These are phyloP conservation scores for Telmatochromis sp. DNA, from an alignment of 2,113 vertebrate genomes.

Conservation along the genomic window DNA sequence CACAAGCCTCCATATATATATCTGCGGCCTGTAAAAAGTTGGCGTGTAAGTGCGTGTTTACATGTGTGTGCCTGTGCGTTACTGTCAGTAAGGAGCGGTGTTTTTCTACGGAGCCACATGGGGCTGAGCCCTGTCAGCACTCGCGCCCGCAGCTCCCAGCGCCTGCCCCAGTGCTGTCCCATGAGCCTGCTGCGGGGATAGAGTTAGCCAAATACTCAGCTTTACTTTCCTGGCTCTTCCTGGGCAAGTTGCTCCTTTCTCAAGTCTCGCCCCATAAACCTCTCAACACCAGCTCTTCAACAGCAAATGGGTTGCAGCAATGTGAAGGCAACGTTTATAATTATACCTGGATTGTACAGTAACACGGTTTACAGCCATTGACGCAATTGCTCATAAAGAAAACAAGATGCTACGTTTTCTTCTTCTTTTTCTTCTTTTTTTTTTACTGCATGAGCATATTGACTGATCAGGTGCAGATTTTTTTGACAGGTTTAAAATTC, in stretches of 20 bases:
- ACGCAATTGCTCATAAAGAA: conserved; percentile 49
- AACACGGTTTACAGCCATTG: conserved; percentile 44
- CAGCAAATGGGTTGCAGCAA: conserved; percentile 48
- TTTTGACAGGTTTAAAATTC: not conserved
- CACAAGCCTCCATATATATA: not conserved
- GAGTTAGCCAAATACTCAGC: conserved; percentile 34
- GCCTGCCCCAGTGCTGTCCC: conserved; percentile 34
- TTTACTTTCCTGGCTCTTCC: conserved; percentile 43
- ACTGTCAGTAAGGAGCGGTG: conserved; percentile 51
- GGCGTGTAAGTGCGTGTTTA: conserved; percentile 36
- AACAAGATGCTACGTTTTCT: conserved; percentile 29
- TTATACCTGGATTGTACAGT: conserved; percentile 39
- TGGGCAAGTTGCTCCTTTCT: conserved; percentile 52
- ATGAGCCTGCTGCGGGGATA: conserved; percentile 26
- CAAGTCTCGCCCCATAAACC: conserved; percentile 64
- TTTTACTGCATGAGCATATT: not conserved
- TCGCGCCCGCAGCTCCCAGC: conserved; percentile 36
- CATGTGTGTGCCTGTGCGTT: conserved; percentile 22
- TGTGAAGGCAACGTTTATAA: conserved; percentile 63
- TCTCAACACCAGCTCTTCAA: conserved; percentile 63
- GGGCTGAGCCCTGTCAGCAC: conserved; percentile 58
- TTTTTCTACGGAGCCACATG: conserved; percentile 57
- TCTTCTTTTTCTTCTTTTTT: not conserved
- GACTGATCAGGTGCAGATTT: conserved; percentile 4
- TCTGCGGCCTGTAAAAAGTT: conserved; percentile 1